Evolutionary conservation across 1,140 invertebrate species (phyloP), one percentile per base, ranked within the genome.

Genomic region (Diabrotica virgifera): DNA sequence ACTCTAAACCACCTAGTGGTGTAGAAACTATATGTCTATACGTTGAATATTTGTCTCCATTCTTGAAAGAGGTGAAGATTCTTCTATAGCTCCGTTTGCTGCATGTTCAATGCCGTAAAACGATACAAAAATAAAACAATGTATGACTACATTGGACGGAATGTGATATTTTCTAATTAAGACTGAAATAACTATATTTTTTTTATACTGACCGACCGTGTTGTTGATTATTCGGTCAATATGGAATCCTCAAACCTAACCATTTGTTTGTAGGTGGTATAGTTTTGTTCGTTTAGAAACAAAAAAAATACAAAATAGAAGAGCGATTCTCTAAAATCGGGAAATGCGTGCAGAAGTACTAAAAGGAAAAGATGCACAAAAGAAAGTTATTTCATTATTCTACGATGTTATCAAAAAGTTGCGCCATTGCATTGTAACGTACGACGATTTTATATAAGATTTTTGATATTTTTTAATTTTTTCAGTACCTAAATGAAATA

Each of bases 101-200:
- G 24, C 24, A 24, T 24, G 24, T 24, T 24, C 24, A 24, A 24
- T 24, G 24, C 24, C 24, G 24, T 24, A 24, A 24, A 1, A 24
- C 24, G 24, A 24, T 66, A 62, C 52, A 46, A 62, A 53, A 52
- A 62, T 64, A 62, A 57, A 60, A 60, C 63, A 68, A 72, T 71
- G 70, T 64, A 24, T 24, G 24, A 71, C 66, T 66, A 70, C 67
- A 73, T 74, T 70, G 66, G 60, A 70, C 58, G 71, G 71, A 67
- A 76, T 78, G 77, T 78, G 77, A 78, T 78, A 78, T 76, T 78
- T 76, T 75, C 74, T 72, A 73, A 24, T 72, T 68, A 74, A 78
- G 76, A 78, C 76, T 78, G 76, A 78, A 77, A 75, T 76, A 78
- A 69, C 72, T 72, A 72, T 76, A 76, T 75, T 75, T 74, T 72